Base-by-base conservation (phyloP, 1,140 invertebrate species). In the Schlechtendalia chinensis region DNA sequence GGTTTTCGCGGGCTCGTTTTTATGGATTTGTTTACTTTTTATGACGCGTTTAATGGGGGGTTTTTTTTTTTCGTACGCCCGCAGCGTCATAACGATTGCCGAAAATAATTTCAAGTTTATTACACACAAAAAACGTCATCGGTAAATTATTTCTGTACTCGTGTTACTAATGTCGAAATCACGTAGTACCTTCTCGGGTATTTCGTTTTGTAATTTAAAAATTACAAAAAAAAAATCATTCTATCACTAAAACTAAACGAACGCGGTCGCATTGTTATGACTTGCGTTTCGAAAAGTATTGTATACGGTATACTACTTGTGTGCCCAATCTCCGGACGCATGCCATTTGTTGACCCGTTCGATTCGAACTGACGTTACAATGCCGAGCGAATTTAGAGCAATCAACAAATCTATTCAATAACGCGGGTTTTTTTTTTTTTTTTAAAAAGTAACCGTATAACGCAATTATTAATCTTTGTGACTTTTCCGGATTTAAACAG, bases 21-120 rank as follows among this genome's bases (percentile, higher is more conserved):
- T 69, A 69, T 69, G 50, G 67, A 69, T 69, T 50, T 69, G 45
- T 69, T 69, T 69, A 50, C 22, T 69, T 50, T n/a, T 69, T 69
- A 69, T 27, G 45, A 27, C 4, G 16, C 22, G 16, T 27, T 50
- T 69, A 50, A 50, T 19, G 39, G 19, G 1, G 1, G 19, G n/a
- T 69, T 50, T n/a, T n/a, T n/a, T n/a, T n/a, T n/a, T n/a, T 47
- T 69, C 22, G 45, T 47, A n/a, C 5, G 11, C 32, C 16, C 39
- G 6, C 11, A 0, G 14, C 22, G 45, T 50, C 27, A 27, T 50
- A 50, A 69, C 16, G 45, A 50, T 69, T 19, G 22, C 22, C 39
- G 50, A 69, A 69, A 69, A 69, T 69, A 69, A 50, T 69, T 47
- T 50, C 8, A 27, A 50, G 67, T 27, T 69, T 69, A 47, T 69